Evolutionary conservation across 2,797 vertebrate genomes (phyloP).

Genomic region (Ctenopoma multispine): DNA sequence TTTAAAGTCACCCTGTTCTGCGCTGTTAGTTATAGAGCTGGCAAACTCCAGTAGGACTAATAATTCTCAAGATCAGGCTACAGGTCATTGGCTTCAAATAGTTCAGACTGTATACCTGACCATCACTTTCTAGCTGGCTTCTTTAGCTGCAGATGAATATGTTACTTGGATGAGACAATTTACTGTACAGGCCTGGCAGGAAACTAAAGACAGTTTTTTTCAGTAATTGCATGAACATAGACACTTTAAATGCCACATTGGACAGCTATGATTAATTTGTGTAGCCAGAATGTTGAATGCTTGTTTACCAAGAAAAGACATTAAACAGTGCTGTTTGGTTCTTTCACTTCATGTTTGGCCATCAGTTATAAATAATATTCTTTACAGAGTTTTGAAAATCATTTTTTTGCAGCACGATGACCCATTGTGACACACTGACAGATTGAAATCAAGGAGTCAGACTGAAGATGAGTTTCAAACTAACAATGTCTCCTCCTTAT

Average conservation of each 20-base stretch:
- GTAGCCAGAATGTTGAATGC: conserved; percentile 8
- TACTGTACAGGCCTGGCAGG: background rate
- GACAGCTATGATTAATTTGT: conserved; percentile 22
- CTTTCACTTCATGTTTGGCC: conserved; percentile 27
- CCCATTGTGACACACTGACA: conserved; percentile 32
- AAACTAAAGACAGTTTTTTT: conserved; percentile 4
- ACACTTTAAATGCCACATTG: background rate
- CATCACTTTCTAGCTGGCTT: conserved; percentile 53
- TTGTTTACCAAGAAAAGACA: conserved; percentile 33
- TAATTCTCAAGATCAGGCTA: conserved; percentile 76
- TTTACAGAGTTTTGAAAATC: conserved; percentile 36
- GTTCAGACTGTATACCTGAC: conserved; percentile 60
- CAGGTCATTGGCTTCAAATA: conserved; percentile 74
- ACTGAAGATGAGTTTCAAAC: conserved; percentile 36
- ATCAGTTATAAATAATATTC: conserved; percentile 54
- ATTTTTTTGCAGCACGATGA: conserved; percentile 37
- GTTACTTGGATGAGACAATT: conserved; percentile 45
- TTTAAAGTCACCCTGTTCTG: conserved; percentile 78
- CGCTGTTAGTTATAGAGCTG: conserved; percentile 79
- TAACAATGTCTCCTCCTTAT: conserved; percentile 11
- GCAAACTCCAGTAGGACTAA: conserved; percentile 68
- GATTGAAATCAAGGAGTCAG: conserved; percentile 27
- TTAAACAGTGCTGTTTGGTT: conserved; percentile 23
- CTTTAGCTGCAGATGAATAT: conserved; percentile 49
- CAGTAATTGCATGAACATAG: conserved; percentile 3